Conservation (phyloP, 2,797 vertebrate species). For the Xerus rutilus region DNA sequence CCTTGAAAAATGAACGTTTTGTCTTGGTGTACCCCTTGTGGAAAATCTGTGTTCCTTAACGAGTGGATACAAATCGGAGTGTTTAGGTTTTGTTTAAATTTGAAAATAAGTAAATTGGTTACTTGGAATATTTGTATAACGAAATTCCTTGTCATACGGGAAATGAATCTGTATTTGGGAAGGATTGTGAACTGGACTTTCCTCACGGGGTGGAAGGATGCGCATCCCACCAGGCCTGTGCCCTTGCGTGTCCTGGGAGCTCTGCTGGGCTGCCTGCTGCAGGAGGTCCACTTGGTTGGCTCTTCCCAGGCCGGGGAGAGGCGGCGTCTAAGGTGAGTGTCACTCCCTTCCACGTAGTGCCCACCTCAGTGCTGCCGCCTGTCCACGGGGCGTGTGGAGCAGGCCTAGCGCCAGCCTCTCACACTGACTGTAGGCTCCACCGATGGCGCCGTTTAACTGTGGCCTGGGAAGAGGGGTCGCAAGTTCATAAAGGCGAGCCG, state of each 20-base stretch:
- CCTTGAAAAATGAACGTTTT: not conserved
- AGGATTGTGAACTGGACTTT: not conserved
- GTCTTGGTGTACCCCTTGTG: too few relatives aligned
- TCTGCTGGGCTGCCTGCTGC: not conserved
- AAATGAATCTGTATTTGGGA: not conserved
- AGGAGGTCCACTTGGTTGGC: not conserved
- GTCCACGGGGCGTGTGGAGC: not conserved
- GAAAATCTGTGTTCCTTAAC: not conserved
- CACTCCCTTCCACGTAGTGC: not conserved
- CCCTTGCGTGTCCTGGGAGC: rapidly evolving
- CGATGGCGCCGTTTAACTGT: conserved; percentile 9
- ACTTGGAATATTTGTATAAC: not conserved
- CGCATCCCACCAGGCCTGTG: not conserved
- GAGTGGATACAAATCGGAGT: not conserved
- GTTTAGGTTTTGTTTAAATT: not conserved
- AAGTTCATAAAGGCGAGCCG: not conserved
- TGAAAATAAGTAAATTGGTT: not conserved
- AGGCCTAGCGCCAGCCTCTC: conserved; percentile 53
- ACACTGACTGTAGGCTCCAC: conserved; percentile 26
- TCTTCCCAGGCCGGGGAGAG: not conserved
- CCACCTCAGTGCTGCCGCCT: not conserved
- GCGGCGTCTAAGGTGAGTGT: not conserved
- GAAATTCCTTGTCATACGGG: not conserved
- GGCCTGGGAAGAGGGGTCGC: conserved; percentile 58
- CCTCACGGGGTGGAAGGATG: rapidly evolving